Base-by-base conservation (phyloP, 2,797 vertebrate species). In the Gymnoscopelus microlampas region DNA sequence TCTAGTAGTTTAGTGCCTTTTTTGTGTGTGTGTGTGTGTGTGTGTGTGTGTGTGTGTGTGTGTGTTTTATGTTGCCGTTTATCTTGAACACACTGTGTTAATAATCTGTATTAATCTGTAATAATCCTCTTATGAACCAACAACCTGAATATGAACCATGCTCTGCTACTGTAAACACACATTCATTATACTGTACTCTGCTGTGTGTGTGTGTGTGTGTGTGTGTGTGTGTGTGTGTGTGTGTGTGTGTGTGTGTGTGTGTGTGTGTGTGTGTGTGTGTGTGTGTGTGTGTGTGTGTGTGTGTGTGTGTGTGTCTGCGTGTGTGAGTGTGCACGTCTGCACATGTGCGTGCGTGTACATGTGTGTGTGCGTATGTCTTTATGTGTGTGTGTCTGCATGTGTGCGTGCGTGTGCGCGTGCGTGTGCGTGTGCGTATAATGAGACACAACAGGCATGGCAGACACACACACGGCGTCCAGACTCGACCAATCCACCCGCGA, bases 361-460 rank as follows among this genome's bases (percentile, higher is more conserved):
- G 19, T 19, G 19, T 19, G 19, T 19, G 19, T 1, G 19, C 19
- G 19, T 19, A 19, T 29, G 48, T 24, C 23, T 53, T 19, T 9
- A 3, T 63, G 61, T 50, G 48, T 50, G 23, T 26, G 12, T 1
- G 24, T 50, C 76, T 72, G 72, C 60, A 44, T 7, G 53, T 19
- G 32, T 61, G 29, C 64, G 66, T 71, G 67, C 63, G 9, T 73
- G 32, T 67, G 9, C 9, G n/a, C 1, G 9, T 15, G 53, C 19
- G n/a, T n/a, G n/a, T 85, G 76, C 81, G 72, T 71, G 73, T 82
- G 90, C 77, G 81, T 78, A 88, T 91, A 93, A 92, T 87, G 83
- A 88, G 89, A 91, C 88, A 77, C 87, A 92, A 88, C 88, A 91
- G 90, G 89, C 89, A 86, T 75, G 77, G 87, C 83, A 88, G 88